Evolutionary conservation across 1,140 invertebrate genomes (phyloP).

Genomic region (Ceratina japonica): DNA sequence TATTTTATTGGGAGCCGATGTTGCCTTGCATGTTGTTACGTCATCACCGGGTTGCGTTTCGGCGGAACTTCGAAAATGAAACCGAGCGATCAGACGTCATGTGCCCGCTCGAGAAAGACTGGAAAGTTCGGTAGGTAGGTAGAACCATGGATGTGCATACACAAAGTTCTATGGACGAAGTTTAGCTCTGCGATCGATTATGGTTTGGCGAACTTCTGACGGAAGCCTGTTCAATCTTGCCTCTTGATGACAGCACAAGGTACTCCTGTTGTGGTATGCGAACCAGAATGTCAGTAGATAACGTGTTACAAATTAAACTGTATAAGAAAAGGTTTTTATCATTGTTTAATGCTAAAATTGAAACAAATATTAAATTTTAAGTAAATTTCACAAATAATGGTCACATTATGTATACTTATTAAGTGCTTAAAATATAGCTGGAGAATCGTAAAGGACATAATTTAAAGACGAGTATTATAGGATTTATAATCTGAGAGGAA

Average conservation of each 20-base stretch:
- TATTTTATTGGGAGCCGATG: conserved; percentile 29
- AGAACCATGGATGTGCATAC: background rate
- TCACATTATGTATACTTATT: no score
- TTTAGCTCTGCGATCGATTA: background rate
- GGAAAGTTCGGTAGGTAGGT: conserved; percentile 1
- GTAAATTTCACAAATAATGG: no score
- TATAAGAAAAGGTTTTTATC: no score
- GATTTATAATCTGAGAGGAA: no score
- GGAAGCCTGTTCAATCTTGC: background rate
- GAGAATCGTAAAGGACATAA: no score
- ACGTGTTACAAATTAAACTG: background rate
- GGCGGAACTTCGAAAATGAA: background rate
- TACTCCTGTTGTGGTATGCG: background rate
- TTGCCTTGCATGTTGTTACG: background rate
- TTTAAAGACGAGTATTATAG: no score
- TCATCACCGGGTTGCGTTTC: background rate
- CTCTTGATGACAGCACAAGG: background rate
- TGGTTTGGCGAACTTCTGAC: background rate
- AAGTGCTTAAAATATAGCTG: background rate
- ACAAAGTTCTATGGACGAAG: background rate
- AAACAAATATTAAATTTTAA: no score
- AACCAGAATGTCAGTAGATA: background rate
- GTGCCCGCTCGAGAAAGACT: background rate
- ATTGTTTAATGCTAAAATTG: no score
- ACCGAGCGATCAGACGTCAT: background rate